phyloP scores from a whole-genome alignment of 2,888 invertebrate genomes.

The Lutraria lutraria region DNA sequence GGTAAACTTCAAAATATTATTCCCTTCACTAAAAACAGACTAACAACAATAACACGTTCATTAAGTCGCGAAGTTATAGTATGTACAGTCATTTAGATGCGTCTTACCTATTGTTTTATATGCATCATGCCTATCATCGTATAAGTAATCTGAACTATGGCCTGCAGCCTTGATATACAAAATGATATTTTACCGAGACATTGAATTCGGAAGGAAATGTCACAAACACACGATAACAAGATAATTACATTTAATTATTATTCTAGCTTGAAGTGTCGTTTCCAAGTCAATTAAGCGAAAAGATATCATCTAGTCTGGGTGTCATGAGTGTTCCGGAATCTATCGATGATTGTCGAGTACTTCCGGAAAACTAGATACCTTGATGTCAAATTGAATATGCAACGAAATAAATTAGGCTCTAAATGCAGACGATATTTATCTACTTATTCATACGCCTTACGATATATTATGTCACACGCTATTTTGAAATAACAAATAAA shows the following conservation, averaged over 20 bases:
- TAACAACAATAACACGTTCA: not conserved
- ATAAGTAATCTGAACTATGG: too few species aligned
- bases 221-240: not conserved
- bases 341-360: not conserved
- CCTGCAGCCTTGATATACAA: not conserved
- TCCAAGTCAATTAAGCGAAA: not conserved
- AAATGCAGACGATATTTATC: not conserved
- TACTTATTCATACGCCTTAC: not conserved
- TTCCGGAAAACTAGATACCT: not conserved
- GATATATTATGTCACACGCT: not conserved
- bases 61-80: not conserved
- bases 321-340: not conserved
- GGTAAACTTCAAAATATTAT: not conserved
- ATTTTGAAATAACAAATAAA: not conserved
- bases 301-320: not conserved
- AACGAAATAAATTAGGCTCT: not conserved
- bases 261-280: not conserved
- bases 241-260: not conserved
- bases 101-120: not conserved
- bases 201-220: not conserved
- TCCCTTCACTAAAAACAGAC: not conserved
- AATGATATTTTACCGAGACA: not conserved
- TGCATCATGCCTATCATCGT: not conserved
- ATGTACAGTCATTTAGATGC: not conserved
- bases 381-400: not conserved